Base-by-base conservation (phyloP, 2,113 vertebrate species). In the Fregetta grallaria region DNA sequence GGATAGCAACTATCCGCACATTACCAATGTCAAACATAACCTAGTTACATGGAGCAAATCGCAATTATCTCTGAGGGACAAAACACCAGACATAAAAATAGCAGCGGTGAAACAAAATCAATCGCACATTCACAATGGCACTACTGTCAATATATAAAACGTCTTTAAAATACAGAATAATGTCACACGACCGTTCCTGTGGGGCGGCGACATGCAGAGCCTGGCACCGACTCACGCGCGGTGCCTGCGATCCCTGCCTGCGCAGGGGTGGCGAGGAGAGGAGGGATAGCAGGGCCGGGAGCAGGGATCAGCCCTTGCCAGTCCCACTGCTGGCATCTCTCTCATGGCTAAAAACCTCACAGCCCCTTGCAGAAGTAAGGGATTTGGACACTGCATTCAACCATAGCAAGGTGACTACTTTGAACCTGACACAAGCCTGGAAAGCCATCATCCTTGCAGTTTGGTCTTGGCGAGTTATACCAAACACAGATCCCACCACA, bases 231-330 rank as follows among this genome's bases (percentile, higher is more conserved):
- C 53, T 76, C n/a, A 18, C 53, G 27, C 44, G 23, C 56, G 63
- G 50, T 7, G 50, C 47, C 49, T 23, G 23, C 7, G 14, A 38
- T 29, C 49, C 32, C 30, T 70, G 58, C 29, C 58, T 30, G 34
- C 3, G 16, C 2, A 3, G 4, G 26, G 22, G 15, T 22, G n/a
- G 68, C 3, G 9, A 4, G 1, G 15, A 68, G 50, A 62, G 29
- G 22, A 58, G 27, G 15, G 53, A 49, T 0, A 62, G 36, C 62
- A 56, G 42, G 20, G 34, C 19, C 0, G 0, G 47, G 7, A 68
- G 45, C 40, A 53, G 45, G 45, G 25, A 49, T 76, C 34, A 29
- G 44, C 40, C 23, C 47, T 32, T 36, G 32, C 7, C 22, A 21
- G 44, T 26, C 34, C 40, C 59, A 36, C 59, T 49, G 55, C 47